A percentile compares a stretch with the other conserved stretches of the same genome.
These are phyloP conservation scores for Sebastes elongatus DNA, from an alignment of 2,797 vertebrate genomes.

Conservation along the genomic window DNA sequence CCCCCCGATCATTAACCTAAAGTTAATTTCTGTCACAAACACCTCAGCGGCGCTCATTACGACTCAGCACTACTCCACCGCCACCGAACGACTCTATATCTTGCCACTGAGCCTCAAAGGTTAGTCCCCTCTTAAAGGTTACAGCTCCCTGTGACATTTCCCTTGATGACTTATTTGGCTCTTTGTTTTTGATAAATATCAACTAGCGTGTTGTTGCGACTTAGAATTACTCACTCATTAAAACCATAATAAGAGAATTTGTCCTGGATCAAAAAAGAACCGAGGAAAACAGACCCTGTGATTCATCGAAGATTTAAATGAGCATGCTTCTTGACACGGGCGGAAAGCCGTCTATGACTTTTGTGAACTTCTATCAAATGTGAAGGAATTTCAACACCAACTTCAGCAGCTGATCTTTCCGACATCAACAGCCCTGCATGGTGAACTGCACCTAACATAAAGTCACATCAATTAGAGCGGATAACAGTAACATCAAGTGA, in stretches of 20 bases:
- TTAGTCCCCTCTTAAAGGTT: constrained; percentile 71
- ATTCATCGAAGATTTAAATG: constrained; percentile 26
- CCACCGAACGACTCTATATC: constrained; percentile 49
- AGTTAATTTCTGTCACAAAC: constrained; percentile 67
- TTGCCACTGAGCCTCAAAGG: constrained; percentile 64
- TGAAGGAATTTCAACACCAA: neutral
- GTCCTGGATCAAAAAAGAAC: constrained; percentile 19
- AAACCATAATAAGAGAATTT: constrained; percentile 17
- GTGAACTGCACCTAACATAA: constrained; percentile 5
- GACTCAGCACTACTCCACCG: constrained; percentile 35
- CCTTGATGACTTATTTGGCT: constrained; percentile 66
- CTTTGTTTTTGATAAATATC: constrained; percentile 71
- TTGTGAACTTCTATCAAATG: neutral
- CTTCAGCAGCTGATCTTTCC: neutral
- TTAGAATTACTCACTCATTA: constrained; percentile 46
- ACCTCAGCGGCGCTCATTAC: constrained; percentile 47
- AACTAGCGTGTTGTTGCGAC: constrained; percentile 40
- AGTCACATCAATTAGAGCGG: constrained; percentile 28
- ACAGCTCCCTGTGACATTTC: constrained; percentile 74
- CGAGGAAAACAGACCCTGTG: constrained; percentile 10
- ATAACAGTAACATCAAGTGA: constrained; percentile 18
- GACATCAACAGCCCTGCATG: neutral
- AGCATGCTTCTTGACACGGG: neutral
- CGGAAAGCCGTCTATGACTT: neutral
- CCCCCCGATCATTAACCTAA: constrained; percentile 56